Evolutionary conservation across 2,888 invertebrate genomes (phyloP), one percentile per base, ranked within the genome.

Genomic region (Cinara cedri): DNA sequence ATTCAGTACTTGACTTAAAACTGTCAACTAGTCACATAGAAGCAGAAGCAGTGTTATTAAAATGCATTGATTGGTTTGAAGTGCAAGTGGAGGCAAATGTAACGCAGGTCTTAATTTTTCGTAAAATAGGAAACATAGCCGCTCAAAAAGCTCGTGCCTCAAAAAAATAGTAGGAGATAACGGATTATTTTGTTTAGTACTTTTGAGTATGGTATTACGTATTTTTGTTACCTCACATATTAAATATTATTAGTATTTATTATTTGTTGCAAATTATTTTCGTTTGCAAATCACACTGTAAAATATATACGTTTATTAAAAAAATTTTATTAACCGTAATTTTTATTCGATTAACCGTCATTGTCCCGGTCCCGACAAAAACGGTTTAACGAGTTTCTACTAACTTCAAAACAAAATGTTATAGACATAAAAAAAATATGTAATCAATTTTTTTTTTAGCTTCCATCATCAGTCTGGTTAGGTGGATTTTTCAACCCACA

Each of bases 401-500:
- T n/a, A 13, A 21, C 0, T 16, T 11, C 6, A 57, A 21, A 26
- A 55, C 9, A 1, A 49, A n/a, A 46, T 8, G 24, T 16, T 13
- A 16, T 8, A 19, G 4, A 4, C 3, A 8, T 54, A 44, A 16
- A 3, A 46, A 65, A 46, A 66, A n/a, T 24, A 66, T 16, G 1
- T n/a, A 24, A 1, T 19, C n/a, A 34, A 49, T 81, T 81, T 10
- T 4, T n/a, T n/a, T 26, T 21, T 6, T 24, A 92, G 88, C 87
- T 97, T 83, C 96, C 97, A 0, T 88, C 94, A 0, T 90, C 94
- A 0, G 93, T 97, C 16, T 97, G 97, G 97, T 87, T 97, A 74
- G 95, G 93, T 13, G 97, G 97, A 10, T 96, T 98, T 86, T 97
- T 97, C 87, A 97, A 97, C 87, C 97, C 97, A 0, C 97, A 97